These are phyloP conservation scores for Zootoca vivipara DNA, from an alignment of 2,113 vertebrate genomes.

Conservation along the genomic window DNA sequence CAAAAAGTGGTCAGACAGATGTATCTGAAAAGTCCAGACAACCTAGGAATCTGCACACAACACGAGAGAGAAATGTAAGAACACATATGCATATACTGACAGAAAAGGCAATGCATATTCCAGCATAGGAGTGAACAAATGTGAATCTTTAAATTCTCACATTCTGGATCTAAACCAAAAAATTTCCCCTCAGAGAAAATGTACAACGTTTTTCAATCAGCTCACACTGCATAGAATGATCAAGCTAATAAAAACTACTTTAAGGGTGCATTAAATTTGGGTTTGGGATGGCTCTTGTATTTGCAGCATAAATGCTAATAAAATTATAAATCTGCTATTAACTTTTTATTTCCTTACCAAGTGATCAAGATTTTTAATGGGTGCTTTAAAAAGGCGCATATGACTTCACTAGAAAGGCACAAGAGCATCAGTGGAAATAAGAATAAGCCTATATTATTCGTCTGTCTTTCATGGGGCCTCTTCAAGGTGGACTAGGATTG, in stretches of 20 bases:
- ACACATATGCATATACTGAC: neutral
- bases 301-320: constrained; percentile 78
- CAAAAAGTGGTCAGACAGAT: neutral
- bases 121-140: neutral
- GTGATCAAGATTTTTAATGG: constrained; percentile 63
- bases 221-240: constrained; percentile 67
- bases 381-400: constrained; percentile 41
- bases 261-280: constrained; percentile 73
- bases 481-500: neutral
- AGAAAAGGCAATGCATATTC: neutral
- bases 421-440: constrained; percentile 14
- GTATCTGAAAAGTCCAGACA: neutral
- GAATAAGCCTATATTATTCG: constrained; percentile 25
- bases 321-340: constrained; percentile 81
- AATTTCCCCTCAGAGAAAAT: constrained; percentile 48
- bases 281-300: constrained; percentile 69
- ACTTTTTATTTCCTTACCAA: constrained; percentile 71
- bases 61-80: neutral
- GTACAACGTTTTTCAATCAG: constrained; percentile 59
- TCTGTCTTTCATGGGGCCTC: neutral
- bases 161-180: constrained; percentile 26
- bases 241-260: constrained; percentile 75
- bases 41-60: neutral
- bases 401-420: neutral
- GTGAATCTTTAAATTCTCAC: constrained; percentile 20